Evolutionary conservation across 1,140 invertebrate species (phyloP).

Genomic region (Cherax destructor): DNA sequence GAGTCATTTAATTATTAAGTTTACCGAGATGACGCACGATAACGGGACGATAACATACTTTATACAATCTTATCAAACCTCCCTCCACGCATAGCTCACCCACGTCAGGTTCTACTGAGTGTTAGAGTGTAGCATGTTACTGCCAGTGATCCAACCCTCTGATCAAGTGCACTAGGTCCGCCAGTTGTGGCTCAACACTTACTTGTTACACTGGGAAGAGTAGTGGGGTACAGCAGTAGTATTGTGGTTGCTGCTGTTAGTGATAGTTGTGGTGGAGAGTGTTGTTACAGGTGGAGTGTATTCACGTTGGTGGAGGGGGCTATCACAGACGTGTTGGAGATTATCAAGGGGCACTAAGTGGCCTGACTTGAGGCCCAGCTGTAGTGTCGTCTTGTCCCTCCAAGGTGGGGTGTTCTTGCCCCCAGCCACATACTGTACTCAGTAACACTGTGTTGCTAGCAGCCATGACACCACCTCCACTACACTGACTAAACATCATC

Average conservation of each 20-base stretch:
- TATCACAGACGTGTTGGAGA: not conserved
- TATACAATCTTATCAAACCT: not conserved
- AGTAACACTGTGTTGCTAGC: not conserved
- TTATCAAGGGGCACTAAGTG: not conserved
- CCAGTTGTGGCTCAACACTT: no score
- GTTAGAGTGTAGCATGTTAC: not conserved
- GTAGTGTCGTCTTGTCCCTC: not conserved
- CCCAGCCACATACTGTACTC: not conserved
- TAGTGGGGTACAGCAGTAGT: no score
- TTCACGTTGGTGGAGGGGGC: no score
- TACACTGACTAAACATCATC: not conserved
- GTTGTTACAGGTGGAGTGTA: no score
- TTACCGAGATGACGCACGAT: not conserved
- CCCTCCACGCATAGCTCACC: not conserved
- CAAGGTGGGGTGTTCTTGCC: not conserved
- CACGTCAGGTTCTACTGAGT: not conserved
- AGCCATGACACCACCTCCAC: not conserved
- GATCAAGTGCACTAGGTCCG: no score
- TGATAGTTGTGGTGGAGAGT: no score
- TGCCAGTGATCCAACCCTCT: no score
- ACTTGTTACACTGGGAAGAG: no score
- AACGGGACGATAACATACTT: not conserved
- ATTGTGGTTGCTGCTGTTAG: no score
- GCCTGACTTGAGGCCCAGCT: not conserved
- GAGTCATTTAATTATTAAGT: not conserved